phyloP scores from a whole-genome alignment of 2,888 invertebrate genomes.

The Drosophila melanosoma region DNA sequence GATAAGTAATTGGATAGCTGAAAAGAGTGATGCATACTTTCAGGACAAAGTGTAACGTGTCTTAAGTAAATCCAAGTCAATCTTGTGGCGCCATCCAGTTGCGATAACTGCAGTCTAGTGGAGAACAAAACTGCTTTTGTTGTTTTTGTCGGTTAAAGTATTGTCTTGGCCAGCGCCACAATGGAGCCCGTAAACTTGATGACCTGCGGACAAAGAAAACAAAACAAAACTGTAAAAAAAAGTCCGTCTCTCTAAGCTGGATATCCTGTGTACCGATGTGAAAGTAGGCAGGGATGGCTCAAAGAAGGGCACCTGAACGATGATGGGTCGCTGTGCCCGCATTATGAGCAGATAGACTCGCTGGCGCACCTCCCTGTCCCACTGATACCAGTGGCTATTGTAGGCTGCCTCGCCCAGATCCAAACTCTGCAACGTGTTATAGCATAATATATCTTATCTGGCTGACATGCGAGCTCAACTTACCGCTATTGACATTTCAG shows the following conservation, averaged over 20 bases:
- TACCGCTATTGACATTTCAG: conserved; percentile 65
- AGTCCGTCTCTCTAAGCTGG: not conserved
- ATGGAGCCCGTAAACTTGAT: conserved; percentile 75
- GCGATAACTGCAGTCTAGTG: conserved; percentile 6
- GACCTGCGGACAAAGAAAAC: conserved; percentile 42
- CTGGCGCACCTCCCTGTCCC: conserved; percentile 58
- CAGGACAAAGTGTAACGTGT: conserved; percentile 33
- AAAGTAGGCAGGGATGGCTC: conserved; percentile 57
- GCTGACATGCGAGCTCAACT: conserved; percentile 4
- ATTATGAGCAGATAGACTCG: conserved; percentile 58
- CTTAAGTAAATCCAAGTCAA: conserved; percentile 12
- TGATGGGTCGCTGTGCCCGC: conserved; percentile 61
- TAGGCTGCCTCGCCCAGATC: conserved; percentile 66
- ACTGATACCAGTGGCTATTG: conserved; percentile 61
- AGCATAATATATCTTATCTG: not conserved
- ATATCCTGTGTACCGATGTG: conserved; percentile 39
- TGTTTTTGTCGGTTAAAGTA: conserved; percentile 45
- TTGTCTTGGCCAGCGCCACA: conserved; percentile 72
- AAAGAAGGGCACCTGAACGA: conserved; percentile 63
- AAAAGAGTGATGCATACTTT: conserved; percentile 57
- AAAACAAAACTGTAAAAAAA: not conserved
- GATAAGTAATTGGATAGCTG: not conserved
- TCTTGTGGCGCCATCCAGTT: conserved; percentile 27
- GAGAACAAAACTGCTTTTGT: not conserved
- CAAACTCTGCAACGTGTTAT: conserved; percentile 44